Evolutionary conservation across 2,888 invertebrate species (phyloP), one percentile per base, ranked within the genome.

Genomic region (Torymus aiolomorphi): DNA sequence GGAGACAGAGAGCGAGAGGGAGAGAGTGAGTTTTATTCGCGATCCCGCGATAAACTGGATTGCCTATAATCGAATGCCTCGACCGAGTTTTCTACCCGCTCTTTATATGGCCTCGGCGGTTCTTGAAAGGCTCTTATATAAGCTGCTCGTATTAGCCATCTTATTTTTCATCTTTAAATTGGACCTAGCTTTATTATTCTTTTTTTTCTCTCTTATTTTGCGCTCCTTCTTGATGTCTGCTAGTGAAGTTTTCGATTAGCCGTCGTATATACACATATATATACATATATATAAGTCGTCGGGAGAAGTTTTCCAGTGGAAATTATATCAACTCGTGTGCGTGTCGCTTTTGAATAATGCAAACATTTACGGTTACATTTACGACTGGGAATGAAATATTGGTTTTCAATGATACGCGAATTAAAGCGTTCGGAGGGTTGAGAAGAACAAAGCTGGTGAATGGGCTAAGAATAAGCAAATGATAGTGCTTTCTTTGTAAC

Each of bases 1-100:
- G 3, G 24, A 24, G 24, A 24, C 2, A 24, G 24, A 24, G 24
- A 24, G 24, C 2, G 24, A 31, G 31, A 31, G 31, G 8, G 31
- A 31, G 31, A 2, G 31, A 31, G 8, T 2, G 66, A 72, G 76
- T 69, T 77, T 72, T 81, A 78, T 81, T 31, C 31, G 75, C 73
- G 73, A 76, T 78, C 61, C 62, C 63, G 52, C 66, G 80, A 81
- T 83, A 80, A 78, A 71, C 74, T 78, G 71, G 80, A 83, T 83
- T 80, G 76, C 73, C 69, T 67, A 71, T 77, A 75, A 73, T 82
- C 78, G 79, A 80, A 72, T 76, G 76, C 79, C 61, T 63, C 76
- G 73, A 71, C 66, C 63, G 51, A 73, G 70, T 61, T 70, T 62
- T 24, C 14, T 24, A 11, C 57, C 56, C 20, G 52, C 54, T 67